Evolutionary conservation across 2,113 vertebrate species (phyloP), one percentile per base, ranked within the genome.

Genomic region (Myxocyprinus asiaticus): DNA sequence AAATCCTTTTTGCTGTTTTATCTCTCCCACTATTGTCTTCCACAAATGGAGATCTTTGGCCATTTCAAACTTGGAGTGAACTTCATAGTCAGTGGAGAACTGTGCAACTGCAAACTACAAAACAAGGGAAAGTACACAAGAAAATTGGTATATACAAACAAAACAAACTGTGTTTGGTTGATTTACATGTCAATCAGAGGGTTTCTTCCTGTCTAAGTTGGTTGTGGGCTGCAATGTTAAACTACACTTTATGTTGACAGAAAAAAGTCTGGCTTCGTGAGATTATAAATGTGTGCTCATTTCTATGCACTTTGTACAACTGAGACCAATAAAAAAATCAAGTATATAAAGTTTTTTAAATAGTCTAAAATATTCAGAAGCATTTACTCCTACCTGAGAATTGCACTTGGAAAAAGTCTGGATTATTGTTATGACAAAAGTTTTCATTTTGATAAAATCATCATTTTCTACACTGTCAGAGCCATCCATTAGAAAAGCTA

Each of bases 401-500:
- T 79, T 77, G 59, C 44, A 53, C 22, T 5, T 43, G 0, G 47
- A 0, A 2, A 93, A 84, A 3, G 69, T 66, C 0, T 3, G 0
- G 11, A 90, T 71, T 48, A 93, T 15, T 1, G 56, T 51, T 79
- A 42, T 80, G 42, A 93, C 86, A 82, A 93, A 92, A 0, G 0
- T 2, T 83, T 91, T 92, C 91, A 92, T 92, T 78, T 0, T 74
- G 0, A 0, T 0, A 67, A 92, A 93, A 11, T 92, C 86, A 0
- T 0, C 0, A 0, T 0, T n/a, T n/a, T n/a, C 0, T 2, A 93
- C 88, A 43, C 92, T 92, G 3, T 78, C 88, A 43, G 91, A 92
- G 10, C 91, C 91, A 51, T 93, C 91, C 78, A 92, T 53, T 6
- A 93, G 83, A 84, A 92, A 90, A 9, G 88, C 90, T 14, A 92